Base-by-base conservation (phyloP, 2,797 vertebrate genomes). In the Sebastes paucispinis region DNA sequence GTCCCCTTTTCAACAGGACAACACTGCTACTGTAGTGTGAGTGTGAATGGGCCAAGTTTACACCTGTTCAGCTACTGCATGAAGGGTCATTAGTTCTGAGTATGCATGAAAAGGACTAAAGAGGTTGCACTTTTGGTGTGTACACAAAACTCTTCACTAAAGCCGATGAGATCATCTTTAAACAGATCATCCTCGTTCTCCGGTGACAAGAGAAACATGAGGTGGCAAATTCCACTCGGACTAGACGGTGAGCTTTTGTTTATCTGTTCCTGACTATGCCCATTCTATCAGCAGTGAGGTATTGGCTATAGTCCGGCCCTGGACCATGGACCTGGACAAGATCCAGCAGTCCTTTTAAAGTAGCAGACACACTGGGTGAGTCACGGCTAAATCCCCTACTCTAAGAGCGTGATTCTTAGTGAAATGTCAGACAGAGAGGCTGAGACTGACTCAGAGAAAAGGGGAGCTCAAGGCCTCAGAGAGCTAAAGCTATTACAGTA, bases 291-390 rank as follows among this genome's bases (percentile, higher is more conserved):
- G 70, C 52, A 4, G 52, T 47, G 76, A 74, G 54, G 72, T 36
- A 70, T 2, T 47, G 57, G 60, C 39, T 25, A 16, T 3, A 39
- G 47, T 64, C 62, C 10, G 71, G 54, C 43, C 16, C 54, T 34
- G 73, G 39, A 85, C 22, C 8, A 59, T 39, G 73, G 69, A 52
- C 22, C 70, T 87, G 89, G 87, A 89, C 29, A 1, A 3, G 69
- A 81, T 82, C 91, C 88, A 91, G 78, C 60, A 62, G 67, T 83
- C 91, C 88, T 89, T 92, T 93, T 93, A 93, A 87, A 93, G 89
- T 64, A 79, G 60, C 74, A 80, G 50, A 39, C 74, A 77, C 47
- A 63, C 25, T 2, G 67, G 6, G n/a, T 78, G 83, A 80, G 83
- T 87, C 67, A 81, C 3, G 8, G 59, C 32, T 81, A 66, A 79